Conservation (phyloP, 2,888 invertebrate genomes). For the Eurytoma adleriae region DNA sequence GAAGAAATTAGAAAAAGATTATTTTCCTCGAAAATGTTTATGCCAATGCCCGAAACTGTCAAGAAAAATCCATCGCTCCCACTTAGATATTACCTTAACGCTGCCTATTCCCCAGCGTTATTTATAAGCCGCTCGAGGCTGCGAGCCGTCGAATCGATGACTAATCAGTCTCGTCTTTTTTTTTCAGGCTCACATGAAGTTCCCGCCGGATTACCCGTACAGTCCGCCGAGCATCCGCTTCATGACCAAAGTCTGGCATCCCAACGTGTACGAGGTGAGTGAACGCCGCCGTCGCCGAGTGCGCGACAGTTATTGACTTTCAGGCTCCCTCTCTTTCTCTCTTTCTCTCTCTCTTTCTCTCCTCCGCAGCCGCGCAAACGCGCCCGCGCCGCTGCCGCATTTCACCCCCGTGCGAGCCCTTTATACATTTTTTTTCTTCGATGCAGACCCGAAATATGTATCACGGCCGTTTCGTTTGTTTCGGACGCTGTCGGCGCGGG, state of each 20-base stretch:
- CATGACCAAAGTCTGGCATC: conserved; percentile 99
- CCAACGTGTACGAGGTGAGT: conserved; percentile 99
- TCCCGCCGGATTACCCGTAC: conserved; percentile 99
- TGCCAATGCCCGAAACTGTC: no score
- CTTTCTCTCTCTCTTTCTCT: conserved; percentile 45
- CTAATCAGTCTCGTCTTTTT: not conserved
- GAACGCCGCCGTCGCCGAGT: conserved; percentile 59
- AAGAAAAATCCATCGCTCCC: no score
- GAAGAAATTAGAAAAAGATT: no score
- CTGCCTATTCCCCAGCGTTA: not conserved
- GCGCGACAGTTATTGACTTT: conserved; percentile 54
- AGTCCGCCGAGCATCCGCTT: conserved; percentile 98
- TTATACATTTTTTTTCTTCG: not conserved
- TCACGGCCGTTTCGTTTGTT: no score
- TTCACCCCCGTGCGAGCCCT: conserved; percentile 27
- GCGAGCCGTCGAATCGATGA: no score
- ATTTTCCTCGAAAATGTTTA: no score
- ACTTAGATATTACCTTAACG: no score
- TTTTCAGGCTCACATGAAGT: conserved; percentile 97
- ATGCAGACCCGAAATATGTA: no score
- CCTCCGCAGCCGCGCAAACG: conserved; percentile 3
- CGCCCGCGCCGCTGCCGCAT: conserved; percentile 8
- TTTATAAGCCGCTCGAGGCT: not conserved
- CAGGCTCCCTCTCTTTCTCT: conserved; percentile 34
- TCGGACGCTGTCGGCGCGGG: no score